Conservation (phyloP, 2,797 vertebrate genomes). For the Syngnathus rostellatus region DNA sequence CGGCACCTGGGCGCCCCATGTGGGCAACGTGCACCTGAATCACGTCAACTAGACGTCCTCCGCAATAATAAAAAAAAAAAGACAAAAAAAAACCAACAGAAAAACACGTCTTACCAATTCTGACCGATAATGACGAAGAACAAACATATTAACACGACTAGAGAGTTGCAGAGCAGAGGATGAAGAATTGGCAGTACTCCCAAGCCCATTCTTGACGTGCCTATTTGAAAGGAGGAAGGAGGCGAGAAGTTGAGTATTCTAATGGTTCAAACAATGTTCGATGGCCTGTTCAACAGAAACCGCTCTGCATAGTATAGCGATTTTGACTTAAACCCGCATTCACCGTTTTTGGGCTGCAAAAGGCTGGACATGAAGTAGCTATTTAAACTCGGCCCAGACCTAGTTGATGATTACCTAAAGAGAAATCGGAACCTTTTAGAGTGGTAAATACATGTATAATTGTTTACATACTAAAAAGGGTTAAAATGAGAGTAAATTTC, state of each 20-base stretch:
- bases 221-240: constrained; percentile 76
- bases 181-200: constrained; percentile 63
- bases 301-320: constrained; percentile 92
- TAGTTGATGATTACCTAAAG: constrained; percentile 84
- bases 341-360: constrained; percentile 82
- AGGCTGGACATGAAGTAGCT: constrained; percentile 86
- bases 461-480: constrained; percentile 98
- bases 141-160: constrained; percentile 65
- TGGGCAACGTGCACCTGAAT: constrained; percentile 99
- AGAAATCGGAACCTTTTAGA: constrained; percentile 86
- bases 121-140: constrained; percentile 51
- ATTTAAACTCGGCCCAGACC: constrained; percentile 86
- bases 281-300: constrained; percentile 84
- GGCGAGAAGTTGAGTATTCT: constrained; percentile 72
- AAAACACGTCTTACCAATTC: constrained; percentile 56
- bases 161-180: constrained; percentile 60
- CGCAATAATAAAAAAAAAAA: constrained; percentile 57
- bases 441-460: constrained; percentile 97
- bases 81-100: constrained; percentile 51
- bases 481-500: constrained; percentile 96
- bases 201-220: constrained; percentile 81
- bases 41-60: constrained; percentile 90
- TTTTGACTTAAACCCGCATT: constrained; percentile 83
- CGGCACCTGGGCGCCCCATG: constrained; percentile 97
- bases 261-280: constrained; percentile 78